A percentile compares a stretch with the other conserved stretches of the same genome.
phyloP scores from a whole-genome alignment of 2,888 invertebrate genomes.

The Scaptomyza reducta region DNA sequence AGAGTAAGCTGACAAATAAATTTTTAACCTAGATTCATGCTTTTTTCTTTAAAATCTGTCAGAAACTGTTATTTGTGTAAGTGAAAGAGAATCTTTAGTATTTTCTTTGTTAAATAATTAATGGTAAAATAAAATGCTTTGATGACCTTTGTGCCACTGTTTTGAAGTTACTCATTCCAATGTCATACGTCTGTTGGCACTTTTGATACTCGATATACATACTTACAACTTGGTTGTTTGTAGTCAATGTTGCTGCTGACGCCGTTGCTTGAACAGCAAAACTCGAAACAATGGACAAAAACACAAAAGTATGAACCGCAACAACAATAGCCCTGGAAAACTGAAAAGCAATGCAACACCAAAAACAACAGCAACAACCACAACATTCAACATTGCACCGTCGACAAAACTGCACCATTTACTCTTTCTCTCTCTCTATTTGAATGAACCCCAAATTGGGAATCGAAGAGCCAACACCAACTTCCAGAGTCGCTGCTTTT shows the following conservation, averaged over 20 bases:
- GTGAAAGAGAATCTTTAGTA: too few relatives aligned
- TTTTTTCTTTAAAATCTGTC: too few relatives aligned
- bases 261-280: slow-evolving; percentile 37
- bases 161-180: slow-evolving; percentile 16
- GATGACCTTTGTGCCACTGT: slow-evolving; percentile 26
- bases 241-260: slow-evolving; percentile 33
- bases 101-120: too few relatives aligned
- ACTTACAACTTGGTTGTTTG: slow-evolving; percentile 48
- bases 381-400: slow-evolving; percentile 27
- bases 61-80: too few relatives aligned
- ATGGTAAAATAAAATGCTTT: background rate
- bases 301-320: slow-evolving; percentile 73
- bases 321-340: slow-evolving; percentile 56
- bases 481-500: slow-evolving; percentile 6
- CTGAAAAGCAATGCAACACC: slow-evolving; percentile 58
- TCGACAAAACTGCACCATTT: slow-evolving; percentile 27
- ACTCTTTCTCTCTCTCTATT: slow-evolving; percentile 33
- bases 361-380: background rate
- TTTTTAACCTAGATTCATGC: too few relatives aligned
- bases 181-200: slow-evolving; percentile 45
- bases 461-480: slow-evolving; percentile 56
- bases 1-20: too few relatives aligned
- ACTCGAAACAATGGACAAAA: slow-evolving; percentile 65
- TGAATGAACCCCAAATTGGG: slow-evolving; percentile 58
- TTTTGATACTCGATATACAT: slow-evolving; percentile 44